phyloP scores from a whole-genome alignment of 30 jellyfish, hydroid and myxozoan species.

The Chrysaora quinquecirrha region DNA sequence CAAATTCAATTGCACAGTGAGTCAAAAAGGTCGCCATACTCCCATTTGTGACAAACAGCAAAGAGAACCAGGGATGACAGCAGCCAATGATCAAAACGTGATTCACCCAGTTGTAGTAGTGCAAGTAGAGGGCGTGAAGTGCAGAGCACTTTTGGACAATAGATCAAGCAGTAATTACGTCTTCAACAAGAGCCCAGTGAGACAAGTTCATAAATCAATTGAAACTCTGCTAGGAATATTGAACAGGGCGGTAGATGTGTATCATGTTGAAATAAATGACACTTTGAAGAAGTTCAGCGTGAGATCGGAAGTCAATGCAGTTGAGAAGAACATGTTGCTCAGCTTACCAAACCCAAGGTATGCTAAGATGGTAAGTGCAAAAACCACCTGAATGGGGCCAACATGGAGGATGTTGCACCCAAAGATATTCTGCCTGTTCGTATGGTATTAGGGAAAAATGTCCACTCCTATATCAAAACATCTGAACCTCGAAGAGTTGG shows the following conservation, averaged over 20 bases:
- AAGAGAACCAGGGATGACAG: conserved; percentile 28
- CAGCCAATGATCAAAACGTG: no score
- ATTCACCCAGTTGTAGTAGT: conserved; percentile 9
- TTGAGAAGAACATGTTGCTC: no score
- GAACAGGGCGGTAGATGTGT: neutral
- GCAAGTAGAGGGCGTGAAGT: conserved; percentile 15
- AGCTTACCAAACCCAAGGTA: conserved; percentile 43
- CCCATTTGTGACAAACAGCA: conserved; percentile 30
- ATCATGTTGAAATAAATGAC: conserved; percentile 3
- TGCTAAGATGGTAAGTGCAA: neutral
- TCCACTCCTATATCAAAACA: no score
- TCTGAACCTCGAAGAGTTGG: no score
- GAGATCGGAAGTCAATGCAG: no score
- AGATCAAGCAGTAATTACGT: conserved; percentile 22
- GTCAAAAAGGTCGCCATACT: conserved; percentile 16
- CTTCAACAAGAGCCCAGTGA: conserved; percentile 12
- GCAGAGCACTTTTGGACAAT: no score
- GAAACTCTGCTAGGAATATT: conserved; percentile 3
- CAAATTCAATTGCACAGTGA: neutral
- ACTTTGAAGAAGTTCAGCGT: no score
- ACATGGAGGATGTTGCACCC: conserved; percentile 41
- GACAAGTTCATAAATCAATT: conserved; percentile 1
- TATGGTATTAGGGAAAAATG: conserved; percentile 48
- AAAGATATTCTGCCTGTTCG: conserved; percentile 26
- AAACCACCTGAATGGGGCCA: conserved; percentile 43